Base-by-base conservation (phyloP, 2,888 invertebrate genomes). In the Latrodectus hesperus region DNA sequence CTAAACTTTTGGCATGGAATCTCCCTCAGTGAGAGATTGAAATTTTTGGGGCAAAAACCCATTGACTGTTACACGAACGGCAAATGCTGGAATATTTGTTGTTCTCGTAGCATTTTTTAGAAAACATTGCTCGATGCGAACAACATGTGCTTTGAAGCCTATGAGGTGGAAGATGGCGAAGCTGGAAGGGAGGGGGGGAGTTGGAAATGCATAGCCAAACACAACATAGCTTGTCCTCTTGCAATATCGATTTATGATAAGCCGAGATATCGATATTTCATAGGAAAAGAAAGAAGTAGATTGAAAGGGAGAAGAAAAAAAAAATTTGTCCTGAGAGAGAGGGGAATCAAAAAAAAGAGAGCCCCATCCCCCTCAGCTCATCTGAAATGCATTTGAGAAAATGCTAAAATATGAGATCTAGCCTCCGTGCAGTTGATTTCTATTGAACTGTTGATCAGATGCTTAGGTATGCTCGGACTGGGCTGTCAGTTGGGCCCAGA, bases 341-440 rank as follows among this genome's bases (percentile, higher is more conserved):
- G 26, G 26, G 67, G 67, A 17, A 38, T 26, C 53, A 78, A 74
- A 67, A 84, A 84, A 78, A 74, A 78, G 78, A 78, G 67, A 73
- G 22, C 26, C 65, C 51, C 52, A 53, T 22, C 49, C 76, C 77
- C 80, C 73, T 38, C 71, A 80, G 75, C 85, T 85, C 86, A 86
- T 86, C 86, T 81, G 86, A 79, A 86, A 86, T 86, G 86, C 81
- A 76, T 86, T 81, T 86, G 86, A 86, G 86, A 86, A 86, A 86
- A 86, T 86, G 86, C 81, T 86, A 86, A 86, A 86, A 86, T 86
- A 86, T 86, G 81, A 86, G 86, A 81, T 81, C 86, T 86, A 76
- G 86, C 81, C 86, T 75, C 38, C 72, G 22, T 77, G 60, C 81
- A 86, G 86, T 86, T 86, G 86, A 86, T 81, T 86, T 81, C 78